Evolutionary conservation across 2,113 vertebrate genomes (phyloP), one percentile per base, ranked within the genome.

Genomic region (Brachyistius frenatus): DNA sequence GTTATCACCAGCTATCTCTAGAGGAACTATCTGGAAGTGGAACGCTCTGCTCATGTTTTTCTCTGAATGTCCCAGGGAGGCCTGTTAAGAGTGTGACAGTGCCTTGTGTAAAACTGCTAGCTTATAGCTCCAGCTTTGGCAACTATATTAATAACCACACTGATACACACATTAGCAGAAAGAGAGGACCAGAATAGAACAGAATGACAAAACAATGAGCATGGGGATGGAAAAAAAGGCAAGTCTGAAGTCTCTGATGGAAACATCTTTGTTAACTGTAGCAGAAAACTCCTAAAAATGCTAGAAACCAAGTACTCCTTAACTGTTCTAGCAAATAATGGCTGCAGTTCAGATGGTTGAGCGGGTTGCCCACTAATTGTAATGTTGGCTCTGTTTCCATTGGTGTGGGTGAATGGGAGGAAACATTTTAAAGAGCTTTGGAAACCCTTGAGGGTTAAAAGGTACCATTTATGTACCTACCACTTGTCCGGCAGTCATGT

Each of bases 141-240:
- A 86, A 54, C 61, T 16, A 37, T 78, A 78, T 86, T 83, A 89
- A 85, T 80, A 80, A 82, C 86, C 73, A 80, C 49, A 62, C 70
- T 79, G 58, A 80, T 66, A 71, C 54, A 75, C 57, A 70, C 68
- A 84, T 83, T 77, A 71, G 63, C 57, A 32, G 63, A 78, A 77
- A n/a, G 30, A 60, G 67, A 73, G 32, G 36, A 62, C 69, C 57
- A 75, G 63, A 87, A 81, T 78, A 80, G 35, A 79, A 69, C 41
- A 68, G 57, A 69, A 61, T 80, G 76, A 86, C 76, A 83, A 65
- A 78, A 63, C 4, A 8, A 72, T 78, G 44, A 76, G 52, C 36
- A 53, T 65, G 47, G 54, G 35, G 57, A 55, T 2, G 53, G 50
- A 86, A 71, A 72, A 67, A 76, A 65, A 80, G 66, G n/a, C 32